Evolutionary conservation across 2,797 vertebrate genomes (phyloP).

Genomic region (Paramormyrops hopkinsi): DNA sequence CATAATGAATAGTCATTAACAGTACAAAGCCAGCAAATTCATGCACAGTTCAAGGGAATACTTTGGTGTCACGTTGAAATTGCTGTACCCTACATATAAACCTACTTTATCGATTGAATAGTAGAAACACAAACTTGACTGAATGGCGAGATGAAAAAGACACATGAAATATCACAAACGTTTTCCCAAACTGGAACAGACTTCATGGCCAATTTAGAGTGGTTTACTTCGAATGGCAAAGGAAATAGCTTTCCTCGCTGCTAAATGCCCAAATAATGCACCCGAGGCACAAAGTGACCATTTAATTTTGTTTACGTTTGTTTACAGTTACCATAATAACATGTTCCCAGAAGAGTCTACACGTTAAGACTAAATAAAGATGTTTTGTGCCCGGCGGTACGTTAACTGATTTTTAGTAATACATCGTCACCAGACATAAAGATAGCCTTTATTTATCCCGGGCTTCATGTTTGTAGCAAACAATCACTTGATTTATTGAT

Average conservation of each 20-base stretch:
- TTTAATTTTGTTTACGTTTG: conserved; percentile 51
- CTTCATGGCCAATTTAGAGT: conserved; percentile 77
- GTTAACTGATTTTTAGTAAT: background rate
- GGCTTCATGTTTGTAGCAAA: background rate
- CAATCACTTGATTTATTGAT: background rate
- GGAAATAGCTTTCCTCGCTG: conserved; percentile 81
- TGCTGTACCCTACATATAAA: conserved; percentile 60
- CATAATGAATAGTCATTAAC: conserved; percentile 65
- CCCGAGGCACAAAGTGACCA: conserved; percentile 60
- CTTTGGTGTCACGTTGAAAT: conserved; percentile 68
- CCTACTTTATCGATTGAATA: conserved; percentile 64
- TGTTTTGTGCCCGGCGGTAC: background rate
- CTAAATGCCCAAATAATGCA: conserved; percentile 70
- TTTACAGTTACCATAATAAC: conserved; percentile 35
- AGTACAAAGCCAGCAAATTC: conserved; percentile 59
- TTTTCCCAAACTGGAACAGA: conserved; percentile 71
- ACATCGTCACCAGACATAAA: background rate
- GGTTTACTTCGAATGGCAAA: conserved; percentile 69
- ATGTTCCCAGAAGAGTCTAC: conserved; percentile 33
- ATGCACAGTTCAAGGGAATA: conserved; percentile 64
- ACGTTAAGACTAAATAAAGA: conserved; percentile 20
- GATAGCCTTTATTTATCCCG: background rate
- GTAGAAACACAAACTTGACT: conserved; percentile 75
- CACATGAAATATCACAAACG: conserved; percentile 70
- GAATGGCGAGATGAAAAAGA: conserved; percentile 61